Conservation (phyloP, 2,797 vertebrate genomes). For the Melanotaenia maccullochi region DNA sequence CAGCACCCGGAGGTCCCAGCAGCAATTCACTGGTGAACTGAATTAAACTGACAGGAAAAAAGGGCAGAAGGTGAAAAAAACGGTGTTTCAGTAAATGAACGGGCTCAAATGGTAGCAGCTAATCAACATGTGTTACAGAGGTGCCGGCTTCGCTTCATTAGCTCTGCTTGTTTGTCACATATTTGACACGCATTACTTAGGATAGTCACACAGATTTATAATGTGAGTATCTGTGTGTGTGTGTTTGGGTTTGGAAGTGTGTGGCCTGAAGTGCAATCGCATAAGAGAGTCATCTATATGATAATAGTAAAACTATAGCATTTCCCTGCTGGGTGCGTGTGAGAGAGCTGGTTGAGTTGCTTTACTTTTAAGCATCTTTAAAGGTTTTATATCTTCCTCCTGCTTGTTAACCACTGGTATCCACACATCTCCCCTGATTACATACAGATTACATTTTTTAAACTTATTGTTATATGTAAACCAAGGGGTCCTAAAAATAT, state of each 20-base stretch:
- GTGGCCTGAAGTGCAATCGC: conserved; percentile 2
- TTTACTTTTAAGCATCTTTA: no score
- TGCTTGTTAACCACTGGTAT: no score
- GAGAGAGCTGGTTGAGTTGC: not conserved
- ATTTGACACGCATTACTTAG: not conserved
- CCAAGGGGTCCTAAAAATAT: not conserved
- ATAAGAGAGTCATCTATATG: conserved; percentile 42
- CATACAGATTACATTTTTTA: no score
- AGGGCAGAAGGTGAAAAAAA: not conserved
- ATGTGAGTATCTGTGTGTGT: conserved; percentile 2
- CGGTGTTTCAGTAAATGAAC: conserved; percentile 28
- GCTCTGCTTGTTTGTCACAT: conserved; percentile 13
- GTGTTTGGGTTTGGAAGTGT: not conserved
- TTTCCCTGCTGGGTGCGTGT: conserved; percentile 15
- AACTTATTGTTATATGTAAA: not conserved
- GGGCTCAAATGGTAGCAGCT: conserved; percentile 37
- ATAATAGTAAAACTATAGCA: conserved; percentile 32
- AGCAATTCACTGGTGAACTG: conserved; percentile 71
- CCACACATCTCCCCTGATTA: no score
- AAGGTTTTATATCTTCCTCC: no score
- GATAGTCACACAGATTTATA: conserved; percentile 6
- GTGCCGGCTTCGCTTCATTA: conserved; percentile 30
- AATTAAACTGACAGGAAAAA: conserved; percentile 67
- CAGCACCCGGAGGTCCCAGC: conserved; percentile 57
- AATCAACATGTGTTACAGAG: conserved; percentile 46